Evolutionary conservation across 2,888 invertebrate genomes (phyloP).

Genomic region (Mesoligia furuncula): DNA sequence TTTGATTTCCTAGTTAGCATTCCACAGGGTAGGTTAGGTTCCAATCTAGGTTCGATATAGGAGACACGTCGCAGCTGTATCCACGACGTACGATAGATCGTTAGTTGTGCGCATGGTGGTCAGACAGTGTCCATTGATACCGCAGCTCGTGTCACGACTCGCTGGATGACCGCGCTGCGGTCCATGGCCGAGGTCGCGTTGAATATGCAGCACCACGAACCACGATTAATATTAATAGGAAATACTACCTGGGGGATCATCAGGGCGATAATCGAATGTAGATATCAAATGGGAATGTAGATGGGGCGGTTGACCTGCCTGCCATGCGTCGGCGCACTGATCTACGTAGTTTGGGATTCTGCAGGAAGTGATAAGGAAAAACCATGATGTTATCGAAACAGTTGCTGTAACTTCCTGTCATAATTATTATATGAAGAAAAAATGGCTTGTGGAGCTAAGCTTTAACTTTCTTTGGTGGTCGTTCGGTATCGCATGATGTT

Average conservation of each 20-base stretch:
- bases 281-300: conserved; percentile 71
- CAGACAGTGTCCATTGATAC: conserved; percentile 27
- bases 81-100: conserved; percentile 15
- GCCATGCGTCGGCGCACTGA: conserved; percentile 60
- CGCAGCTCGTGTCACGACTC: conserved; percentile 57
- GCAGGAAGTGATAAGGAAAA: conserved; percentile 2
- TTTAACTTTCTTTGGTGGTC: not conserved
- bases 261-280: conserved; percentile 81
- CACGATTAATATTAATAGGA: conserved; percentile 84
- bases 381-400: not conserved
- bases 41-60: not conserved
- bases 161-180: conserved; percentile 77
- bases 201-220: conserved; percentile 81
- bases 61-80: conserved; percentile 43
- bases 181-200: conserved; percentile 84
- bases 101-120: conserved; percentile 36
- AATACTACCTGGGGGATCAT: conserved; percentile 81
- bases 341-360: conserved; percentile 32
- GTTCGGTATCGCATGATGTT: not conserved
- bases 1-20: not conserved
- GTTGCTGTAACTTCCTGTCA: not conserved
- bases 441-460: not conserved
- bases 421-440: not conserved
- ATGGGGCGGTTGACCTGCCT: conserved; percentile 80
- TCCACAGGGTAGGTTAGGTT: not conserved